These are phyloP conservation scores for Peromyscus eremicus DNA, from an alignment of 2,797 vertebrate species.

Conservation along the genomic window DNA sequence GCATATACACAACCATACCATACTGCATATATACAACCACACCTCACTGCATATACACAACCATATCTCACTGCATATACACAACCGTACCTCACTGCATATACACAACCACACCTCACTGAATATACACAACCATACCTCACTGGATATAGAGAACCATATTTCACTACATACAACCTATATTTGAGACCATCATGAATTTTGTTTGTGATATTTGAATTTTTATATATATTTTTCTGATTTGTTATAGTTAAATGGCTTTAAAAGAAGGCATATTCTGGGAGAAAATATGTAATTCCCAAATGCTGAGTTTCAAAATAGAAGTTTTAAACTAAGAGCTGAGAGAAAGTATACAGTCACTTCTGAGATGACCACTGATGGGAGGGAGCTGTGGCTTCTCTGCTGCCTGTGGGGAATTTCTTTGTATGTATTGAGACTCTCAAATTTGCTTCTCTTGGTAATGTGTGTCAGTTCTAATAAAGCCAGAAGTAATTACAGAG, in stretches of 20 bases:
- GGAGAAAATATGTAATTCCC: background rate
- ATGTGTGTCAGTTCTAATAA: conserved; percentile 25
- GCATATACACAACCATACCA: too few relatives aligned
- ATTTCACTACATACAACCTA: background rate
- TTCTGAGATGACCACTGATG: conserved; percentile 13
- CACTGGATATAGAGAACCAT: too few relatives aligned
- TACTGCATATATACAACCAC: background rate
- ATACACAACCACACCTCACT: background rate
- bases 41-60: background rate
- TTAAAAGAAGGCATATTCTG: conserved; percentile 39
- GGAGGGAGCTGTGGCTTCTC: conserved; percentile 5
- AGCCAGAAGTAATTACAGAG: conserved; percentile 53
- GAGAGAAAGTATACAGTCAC: background rate
- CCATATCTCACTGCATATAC: background rate
- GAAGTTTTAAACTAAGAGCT: conserved; percentile 48
- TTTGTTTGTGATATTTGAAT: conserved; percentile 41
- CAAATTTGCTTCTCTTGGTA: conserved; percentile 47
- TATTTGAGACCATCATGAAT: background rate
- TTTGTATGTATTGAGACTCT: conserved; percentile 15
- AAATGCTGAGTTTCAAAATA: background rate
- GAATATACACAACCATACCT: background rate
- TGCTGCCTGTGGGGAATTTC: conserved; percentile 11
- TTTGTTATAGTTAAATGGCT: conserved; percentile 11
- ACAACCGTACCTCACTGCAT: background rate
- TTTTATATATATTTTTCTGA: background rate